Base-by-base conservation (phyloP, 2,888 invertebrate species). In the Dicyrtoma fusca region DNA sequence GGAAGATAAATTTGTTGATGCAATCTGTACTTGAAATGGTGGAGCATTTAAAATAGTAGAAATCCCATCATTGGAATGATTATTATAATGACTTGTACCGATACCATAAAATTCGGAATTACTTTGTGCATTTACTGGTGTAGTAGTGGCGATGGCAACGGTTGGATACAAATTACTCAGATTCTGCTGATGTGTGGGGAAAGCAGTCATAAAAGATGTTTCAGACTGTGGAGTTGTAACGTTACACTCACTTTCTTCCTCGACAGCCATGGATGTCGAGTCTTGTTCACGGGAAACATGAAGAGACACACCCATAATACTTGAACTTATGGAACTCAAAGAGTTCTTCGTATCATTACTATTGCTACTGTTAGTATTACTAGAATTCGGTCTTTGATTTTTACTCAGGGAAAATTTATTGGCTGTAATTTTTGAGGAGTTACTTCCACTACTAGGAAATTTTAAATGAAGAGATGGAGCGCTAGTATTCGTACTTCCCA, bases 161-260 rank as follows among this genome's bases (percentile, higher is more conserved):
- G 51, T 47, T n/a, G 69, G 49, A 19, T 47, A 45, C 13, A 53
- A n/a, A 8, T 34, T 34, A 34, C 34, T 34, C 4, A 5, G 8
- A 34, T 34, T 3, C 8, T 34, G 34, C 34, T 34, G 34, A 34
- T 34, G 4, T 3, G 8, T 34, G 8, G 34, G 34, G 4, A 34
- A 34, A 21, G 44, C 26, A 23, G 72, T 73, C 74, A 76, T 77
- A 49, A 79, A 79, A 1, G 79, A 79, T 5, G 79, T 79, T 75
- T 79, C 79, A 5, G 75, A 65, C 53, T 77, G 79, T 1, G 77
- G 79, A 25, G 77, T 76, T n/a, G 77, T 77, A 5, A 74, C 75
- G 45, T 45, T 47, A 53, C 63, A 53, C 21, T 21, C 44, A 44
- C 1, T 65, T 21, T 34, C 66, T 8, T 42, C 51, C 11, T 53